Percentiles rank a stretch among this genome's conserved stretches.
Evolutionary conservation across 2,113 vertebrate genomes (phyloP).

Genomic region (Amphiprion ocellaris): DNA sequence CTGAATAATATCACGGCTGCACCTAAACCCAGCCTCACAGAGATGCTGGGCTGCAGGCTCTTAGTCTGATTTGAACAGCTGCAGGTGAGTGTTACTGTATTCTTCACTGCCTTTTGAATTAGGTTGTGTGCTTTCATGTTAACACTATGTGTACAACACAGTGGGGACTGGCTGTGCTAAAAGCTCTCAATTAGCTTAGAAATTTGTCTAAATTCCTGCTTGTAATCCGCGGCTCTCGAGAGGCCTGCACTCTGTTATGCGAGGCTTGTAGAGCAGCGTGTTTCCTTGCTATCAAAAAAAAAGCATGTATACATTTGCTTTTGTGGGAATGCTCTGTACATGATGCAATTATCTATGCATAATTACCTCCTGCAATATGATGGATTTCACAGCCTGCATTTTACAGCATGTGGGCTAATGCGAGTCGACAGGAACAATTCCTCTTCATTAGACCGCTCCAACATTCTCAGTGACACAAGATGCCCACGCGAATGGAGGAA

Average conservation of each 20-base stretch:
- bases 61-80: slow-evolving; percentile 2
- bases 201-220: slow-evolving; percentile 28
- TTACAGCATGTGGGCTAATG: slow-evolving; percentile 68
- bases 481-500: slow-evolving; percentile 18
- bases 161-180: neutral
- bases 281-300: slow-evolving; percentile 43
- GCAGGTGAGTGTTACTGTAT: neutral
- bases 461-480: slow-evolving; percentile 42
- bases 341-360: slow-evolving; percentile 77
- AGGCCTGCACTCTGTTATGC: slow-evolving; percentile 32
- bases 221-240: neutral
- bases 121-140: slow-evolving; percentile 6
- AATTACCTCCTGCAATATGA: slow-evolving; percentile 81
- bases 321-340: slow-evolving; percentile 61
- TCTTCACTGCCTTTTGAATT: neutral
- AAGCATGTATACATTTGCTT: slow-evolving; percentile 65
- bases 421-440: slow-evolving; percentile 72
- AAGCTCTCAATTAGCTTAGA: slow-evolving; percentile 5
- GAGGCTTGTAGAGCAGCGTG: slow-evolving; percentile 22
- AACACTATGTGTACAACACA: neutral
- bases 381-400: slow-evolving; percentile 77
- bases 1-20: too few relatives aligned
- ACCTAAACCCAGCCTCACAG: too few relatives aligned
- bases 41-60: neutral
- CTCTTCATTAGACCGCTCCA: slow-evolving; percentile 79